Evolutionary conservation across 1,140 invertebrate species (phyloP), one percentile per base, ranked within the genome.

Genomic region (Philopotamus ludificatus): DNA sequence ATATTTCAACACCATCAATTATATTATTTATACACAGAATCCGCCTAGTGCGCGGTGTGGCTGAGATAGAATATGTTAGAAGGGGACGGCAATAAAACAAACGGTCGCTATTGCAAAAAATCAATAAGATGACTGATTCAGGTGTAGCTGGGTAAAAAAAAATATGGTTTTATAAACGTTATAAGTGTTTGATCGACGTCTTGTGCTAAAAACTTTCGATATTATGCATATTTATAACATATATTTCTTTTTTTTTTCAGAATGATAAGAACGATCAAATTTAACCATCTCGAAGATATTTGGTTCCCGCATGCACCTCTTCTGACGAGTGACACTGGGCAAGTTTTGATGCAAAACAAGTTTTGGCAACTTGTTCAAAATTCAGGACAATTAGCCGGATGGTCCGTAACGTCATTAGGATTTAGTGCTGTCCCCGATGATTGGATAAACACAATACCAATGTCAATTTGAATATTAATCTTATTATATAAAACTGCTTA

Each of bases 281-380:
- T 84, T 57, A 76, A 82, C 4, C 71, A 82, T 39, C 72, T 87
- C 41, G 85, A 86, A 75, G 83, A 83, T 28, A 75, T 87, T 57
- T 86, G 85, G 84, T 85, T 87, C 63, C 84, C 84, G 8, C 79
- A 82, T 63, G 86, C 86, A 0, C 81, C 83, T 4, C 78, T 81
- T 34, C 73, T 87, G 12, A 85, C 85, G 0, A 67, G 76, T 1
- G 79, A 81, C 57, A 82, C 84, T 0, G 84, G 87, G 25, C 82
- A 87, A 74, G 72, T 86, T 2, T 70, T 85, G 9, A 85, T 86
- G 81, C 84, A 85, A 50, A 77, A n/a, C n/a, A n/a, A n/a, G n/a
- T n/a, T 77, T 49, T 87, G 85, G 72, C 85, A 84, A 2, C 85
- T 84, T 64, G 73, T 87, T 39, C 79, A 81, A 67, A 82, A 82